phyloP scores from a whole-genome alignment of 2,113 vertebrate genomes.

The Semicossyphus pulcher region DNA sequence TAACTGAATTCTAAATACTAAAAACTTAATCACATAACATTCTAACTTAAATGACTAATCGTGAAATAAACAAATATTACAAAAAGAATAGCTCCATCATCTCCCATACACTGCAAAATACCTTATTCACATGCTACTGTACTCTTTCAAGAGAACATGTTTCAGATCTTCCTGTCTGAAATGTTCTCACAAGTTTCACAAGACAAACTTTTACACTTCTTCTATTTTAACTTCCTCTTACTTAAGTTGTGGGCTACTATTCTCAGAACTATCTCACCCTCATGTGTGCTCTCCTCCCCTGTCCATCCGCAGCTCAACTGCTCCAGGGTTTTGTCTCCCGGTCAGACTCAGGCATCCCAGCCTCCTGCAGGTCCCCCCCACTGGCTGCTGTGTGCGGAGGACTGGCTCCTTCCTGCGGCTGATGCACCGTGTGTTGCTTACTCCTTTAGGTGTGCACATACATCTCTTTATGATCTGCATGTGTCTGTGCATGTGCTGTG shows the following conservation, averaged over 20 bases:
- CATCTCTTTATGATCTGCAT: constrained; percentile 28
- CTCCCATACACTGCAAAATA: background rate
- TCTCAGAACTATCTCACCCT: constrained; percentile 6
- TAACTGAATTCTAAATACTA: too few relatives aligned
- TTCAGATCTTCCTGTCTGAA: constrained; percentile 2
- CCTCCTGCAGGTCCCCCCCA: constrained; percentile 40
- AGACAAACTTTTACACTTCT: constrained; percentile 14
- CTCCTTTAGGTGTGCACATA: constrained; percentile 80
- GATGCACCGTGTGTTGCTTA: constrained; percentile 77
- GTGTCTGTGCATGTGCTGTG: constrained; percentile 32
- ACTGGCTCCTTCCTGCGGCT: constrained; percentile 74
- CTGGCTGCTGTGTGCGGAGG: constrained; percentile 81
- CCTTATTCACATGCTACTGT: background rate
- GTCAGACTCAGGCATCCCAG: constrained; percentile 50
- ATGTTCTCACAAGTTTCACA: constrained; percentile 18
- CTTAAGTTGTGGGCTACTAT: constrained; percentile 1
- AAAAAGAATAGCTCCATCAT: too few relatives aligned
- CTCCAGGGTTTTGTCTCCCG: constrained; percentile 70
- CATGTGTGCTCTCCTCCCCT: constrained; percentile 21
- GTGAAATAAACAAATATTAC: too few relatives aligned
- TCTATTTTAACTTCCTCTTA: constrained; percentile 19
- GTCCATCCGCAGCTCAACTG: constrained; percentile 74
- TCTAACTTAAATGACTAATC: too few relatives aligned
- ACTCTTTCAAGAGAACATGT: background rate
- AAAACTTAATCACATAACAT: too few relatives aligned